phyloP scores from a whole-genome alignment of 2,797 vertebrate genomes.

The Pitangus sulphuratus region DNA sequence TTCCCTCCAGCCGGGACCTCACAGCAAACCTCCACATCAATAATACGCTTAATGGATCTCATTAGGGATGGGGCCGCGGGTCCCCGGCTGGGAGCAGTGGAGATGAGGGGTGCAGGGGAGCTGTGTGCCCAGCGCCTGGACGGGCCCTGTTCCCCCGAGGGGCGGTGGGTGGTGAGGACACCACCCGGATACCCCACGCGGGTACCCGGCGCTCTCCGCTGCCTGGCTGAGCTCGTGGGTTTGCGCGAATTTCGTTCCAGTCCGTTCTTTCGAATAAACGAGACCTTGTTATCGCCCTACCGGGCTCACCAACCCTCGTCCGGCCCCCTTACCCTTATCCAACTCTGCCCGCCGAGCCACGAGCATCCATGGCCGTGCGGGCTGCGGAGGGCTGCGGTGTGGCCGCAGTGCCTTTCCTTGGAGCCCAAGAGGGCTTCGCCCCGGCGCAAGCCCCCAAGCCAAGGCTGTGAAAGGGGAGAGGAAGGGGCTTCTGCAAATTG shows the following conservation, averaged over 20 bases:
- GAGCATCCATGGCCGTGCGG: neutral
- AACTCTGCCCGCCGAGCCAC: neutral
- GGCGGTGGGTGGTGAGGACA: neutral
- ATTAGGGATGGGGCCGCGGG: conserved; percentile 50
- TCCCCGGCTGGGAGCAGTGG: neutral
- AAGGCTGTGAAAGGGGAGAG: neutral
- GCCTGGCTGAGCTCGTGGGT: neutral
- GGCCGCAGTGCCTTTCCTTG: neutral
- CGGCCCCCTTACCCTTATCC: too few relatives aligned
- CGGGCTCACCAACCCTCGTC: neutral
- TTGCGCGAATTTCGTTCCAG: fast-evolving
- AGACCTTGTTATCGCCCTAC: neutral
- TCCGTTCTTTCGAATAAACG: neutral
- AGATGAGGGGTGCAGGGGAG: neutral
- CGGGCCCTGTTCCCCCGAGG: neutral
- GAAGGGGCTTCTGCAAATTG: neutral
- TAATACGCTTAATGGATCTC: conserved; percentile 72
- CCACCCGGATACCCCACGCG: too few relatives aligned
- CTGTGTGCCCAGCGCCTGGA: neutral
- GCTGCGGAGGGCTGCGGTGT: neutral
- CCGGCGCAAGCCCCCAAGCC: too few relatives aligned
- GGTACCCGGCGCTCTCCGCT: neutral
- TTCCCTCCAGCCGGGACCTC: conserved; percentile 68
- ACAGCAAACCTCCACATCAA: conserved; percentile 68
- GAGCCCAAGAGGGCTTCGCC: neutral